phyloP scores from a whole-genome alignment of 2,797 vertebrate species.

The Catharus ustulatus region DNA sequence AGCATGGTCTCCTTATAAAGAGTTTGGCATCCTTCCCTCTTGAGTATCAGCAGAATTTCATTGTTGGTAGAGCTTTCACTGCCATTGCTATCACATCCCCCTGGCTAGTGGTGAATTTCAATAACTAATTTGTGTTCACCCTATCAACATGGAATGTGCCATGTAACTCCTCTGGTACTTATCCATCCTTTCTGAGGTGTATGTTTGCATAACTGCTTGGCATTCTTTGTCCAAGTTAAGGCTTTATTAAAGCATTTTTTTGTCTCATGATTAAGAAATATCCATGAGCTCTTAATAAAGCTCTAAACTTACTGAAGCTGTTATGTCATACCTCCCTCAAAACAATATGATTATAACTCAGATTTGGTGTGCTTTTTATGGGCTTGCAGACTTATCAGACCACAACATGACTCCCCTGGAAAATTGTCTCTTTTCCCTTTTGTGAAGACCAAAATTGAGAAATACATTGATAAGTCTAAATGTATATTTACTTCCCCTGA shows the following conservation, averaged over 20 bases:
- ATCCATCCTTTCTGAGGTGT: not conserved
- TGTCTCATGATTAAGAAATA: not conserved
- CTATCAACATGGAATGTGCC: not conserved
- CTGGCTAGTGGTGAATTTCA: not conserved
- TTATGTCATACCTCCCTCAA: not conserved
- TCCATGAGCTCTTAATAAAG: not conserved
- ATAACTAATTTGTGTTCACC: not conserved
- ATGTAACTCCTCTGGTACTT: not conserved
- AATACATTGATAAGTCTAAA: not conserved
- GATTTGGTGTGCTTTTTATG: not conserved
- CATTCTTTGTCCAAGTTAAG: not conserved
- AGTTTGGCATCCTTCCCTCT: not conserved
- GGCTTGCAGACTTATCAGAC: not conserved
- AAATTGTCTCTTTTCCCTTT: not conserved
- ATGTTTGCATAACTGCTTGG: not conserved
- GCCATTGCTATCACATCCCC: not conserved
- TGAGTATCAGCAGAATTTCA: not conserved
- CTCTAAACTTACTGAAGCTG: not conserved
- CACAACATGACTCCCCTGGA: not conserved
- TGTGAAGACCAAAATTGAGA: not conserved
- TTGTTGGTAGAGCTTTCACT: not conserved
- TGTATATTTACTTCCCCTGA: not conserved
- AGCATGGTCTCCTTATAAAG: not conserved
- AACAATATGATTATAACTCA: not conserved
- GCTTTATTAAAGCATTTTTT: not conserved